Evolutionary conservation across 64 coral and sea anemone species (phyloP).

Genomic region (Orbicella faveolata): DNA sequence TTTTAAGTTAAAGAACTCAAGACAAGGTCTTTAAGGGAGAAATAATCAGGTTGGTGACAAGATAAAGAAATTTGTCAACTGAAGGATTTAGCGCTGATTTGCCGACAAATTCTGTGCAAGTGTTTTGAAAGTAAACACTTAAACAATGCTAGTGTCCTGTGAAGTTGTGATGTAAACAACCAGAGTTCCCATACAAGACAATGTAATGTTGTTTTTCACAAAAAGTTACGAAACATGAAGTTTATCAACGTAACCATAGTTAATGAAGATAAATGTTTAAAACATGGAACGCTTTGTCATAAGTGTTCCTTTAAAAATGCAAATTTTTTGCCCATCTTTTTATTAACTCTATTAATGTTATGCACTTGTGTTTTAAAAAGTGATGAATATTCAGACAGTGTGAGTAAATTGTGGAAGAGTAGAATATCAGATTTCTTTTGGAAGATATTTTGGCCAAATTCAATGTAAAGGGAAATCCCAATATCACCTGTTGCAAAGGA

Average conservation of each 20-base stretch:
- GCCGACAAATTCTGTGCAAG: not conserved
- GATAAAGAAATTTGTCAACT: not conserved
- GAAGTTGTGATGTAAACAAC: not conserved
- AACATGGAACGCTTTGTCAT: not conserved
- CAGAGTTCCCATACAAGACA: not conserved
- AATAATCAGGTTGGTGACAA: not conserved
- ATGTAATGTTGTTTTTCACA: not conserved
- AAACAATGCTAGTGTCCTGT: not conserved
- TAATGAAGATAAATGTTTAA: not conserved
- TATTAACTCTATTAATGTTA: not conserved
- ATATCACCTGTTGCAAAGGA: not conserved
- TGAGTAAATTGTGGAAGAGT: not conserved
- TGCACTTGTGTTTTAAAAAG: no score
- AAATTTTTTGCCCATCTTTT: not conserved
- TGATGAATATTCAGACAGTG: not conserved
- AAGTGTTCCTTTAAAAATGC: not conserved
- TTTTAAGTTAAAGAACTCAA: not conserved
- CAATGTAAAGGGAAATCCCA: not conserved
- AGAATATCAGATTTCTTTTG: not conserved
- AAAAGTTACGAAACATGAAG: constrained; percentile 6
- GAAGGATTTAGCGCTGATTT: not conserved
- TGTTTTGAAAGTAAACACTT: constrained; percentile 6
- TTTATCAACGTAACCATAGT: not conserved
- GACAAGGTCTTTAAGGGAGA: not conserved
- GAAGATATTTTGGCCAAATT: not conserved